Evolutionary conservation across 2,888 invertebrate species (phyloP).

Genomic region (Maniola hyperantus): DNA sequence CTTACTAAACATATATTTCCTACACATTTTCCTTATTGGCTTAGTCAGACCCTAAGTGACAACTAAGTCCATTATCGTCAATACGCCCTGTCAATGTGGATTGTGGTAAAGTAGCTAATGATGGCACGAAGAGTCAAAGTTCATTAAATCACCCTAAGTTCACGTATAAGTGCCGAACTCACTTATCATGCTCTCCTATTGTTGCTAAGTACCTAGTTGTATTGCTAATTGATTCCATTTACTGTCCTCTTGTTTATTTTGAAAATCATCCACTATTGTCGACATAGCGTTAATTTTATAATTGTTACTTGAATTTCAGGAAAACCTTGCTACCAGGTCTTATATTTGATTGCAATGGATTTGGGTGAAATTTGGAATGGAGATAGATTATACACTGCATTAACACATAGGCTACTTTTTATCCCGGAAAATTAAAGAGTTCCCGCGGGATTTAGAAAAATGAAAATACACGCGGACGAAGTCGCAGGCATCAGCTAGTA

Average conservation of each 20-base stretch:
- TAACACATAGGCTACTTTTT: too few relatives aligned
- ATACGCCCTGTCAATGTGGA: constrained; percentile 5
- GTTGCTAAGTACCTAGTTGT: neutral
- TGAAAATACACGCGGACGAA: too few relatives aligned
- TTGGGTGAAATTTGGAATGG: too few relatives aligned
- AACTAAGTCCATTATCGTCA: neutral
- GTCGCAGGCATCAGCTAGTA: too few relatives aligned
- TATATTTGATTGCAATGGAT: too few relatives aligned
- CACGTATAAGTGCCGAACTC: constrained; percentile 4
- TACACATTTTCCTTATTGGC: neutral
- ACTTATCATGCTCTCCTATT: constrained; percentile 7
- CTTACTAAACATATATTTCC: too few relatives aligned
- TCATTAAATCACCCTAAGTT: constrained; percentile 12
- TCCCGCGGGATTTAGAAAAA: too few relatives aligned
- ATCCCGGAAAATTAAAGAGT: too few relatives aligned
- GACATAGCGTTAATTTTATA: neutral
- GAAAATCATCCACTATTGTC: neutral
- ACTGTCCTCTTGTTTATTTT: neutral
- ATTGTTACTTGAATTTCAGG: neutral
- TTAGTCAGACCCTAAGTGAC: neutral
- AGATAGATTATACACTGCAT: too few relatives aligned
- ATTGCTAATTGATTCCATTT: neutral
- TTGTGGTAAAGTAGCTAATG: neutral
- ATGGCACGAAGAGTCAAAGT: constrained; percentile 3
- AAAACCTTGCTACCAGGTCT: too few relatives aligned